Conservation (phyloP, 2,888 invertebrate species). For the Harpalus rubripes region DNA sequence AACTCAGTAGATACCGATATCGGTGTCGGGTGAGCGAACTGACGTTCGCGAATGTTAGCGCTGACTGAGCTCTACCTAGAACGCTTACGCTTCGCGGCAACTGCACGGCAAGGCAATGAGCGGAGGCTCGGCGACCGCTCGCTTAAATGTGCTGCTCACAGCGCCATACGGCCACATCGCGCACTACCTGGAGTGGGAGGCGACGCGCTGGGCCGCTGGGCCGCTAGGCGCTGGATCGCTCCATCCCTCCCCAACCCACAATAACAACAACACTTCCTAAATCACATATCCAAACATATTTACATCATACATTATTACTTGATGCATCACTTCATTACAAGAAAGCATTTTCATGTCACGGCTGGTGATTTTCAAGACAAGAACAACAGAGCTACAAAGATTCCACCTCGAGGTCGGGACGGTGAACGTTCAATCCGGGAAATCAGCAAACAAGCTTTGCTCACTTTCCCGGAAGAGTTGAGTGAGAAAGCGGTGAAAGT, state of each 20-base stretch:
- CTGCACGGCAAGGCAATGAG: constrained; percentile 65
- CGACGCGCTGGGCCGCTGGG: constrained; percentile 41
- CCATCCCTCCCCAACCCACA: constrained; percentile 53
- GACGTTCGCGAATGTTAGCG: constrained; percentile 63
- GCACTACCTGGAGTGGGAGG: constrained; percentile 65
- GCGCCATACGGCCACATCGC: constrained; percentile 62
- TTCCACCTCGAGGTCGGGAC: background rate
- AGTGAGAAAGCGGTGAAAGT: constrained; percentile 72
- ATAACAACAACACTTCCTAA: constrained; percentile 65
- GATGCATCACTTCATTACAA: constrained; percentile 42
- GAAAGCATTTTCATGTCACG: constrained; percentile 51
- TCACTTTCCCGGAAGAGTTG: constrained; percentile 72
- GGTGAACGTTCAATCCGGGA: constrained; percentile 23
- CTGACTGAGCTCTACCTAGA: constrained; percentile 22
- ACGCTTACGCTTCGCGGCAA: constrained; percentile 55
- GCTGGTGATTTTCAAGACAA: constrained; percentile 33
- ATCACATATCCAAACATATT: constrained; percentile 10
- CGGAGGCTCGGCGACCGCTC: constrained; percentile 61
- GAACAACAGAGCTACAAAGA: too few relatives aligned
- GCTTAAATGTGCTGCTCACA: constrained; percentile 66
- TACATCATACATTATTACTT: constrained; percentile 1
- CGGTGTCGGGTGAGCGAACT: constrained; percentile 14
- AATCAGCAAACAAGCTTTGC: constrained; percentile 20
- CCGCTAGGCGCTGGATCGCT: background rate
- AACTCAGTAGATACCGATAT: constrained; percentile 26